Evolutionary conservation across 2,113 vertebrate genomes (phyloP).

Genomic region (Cyrtonyx montezumae): DNA sequence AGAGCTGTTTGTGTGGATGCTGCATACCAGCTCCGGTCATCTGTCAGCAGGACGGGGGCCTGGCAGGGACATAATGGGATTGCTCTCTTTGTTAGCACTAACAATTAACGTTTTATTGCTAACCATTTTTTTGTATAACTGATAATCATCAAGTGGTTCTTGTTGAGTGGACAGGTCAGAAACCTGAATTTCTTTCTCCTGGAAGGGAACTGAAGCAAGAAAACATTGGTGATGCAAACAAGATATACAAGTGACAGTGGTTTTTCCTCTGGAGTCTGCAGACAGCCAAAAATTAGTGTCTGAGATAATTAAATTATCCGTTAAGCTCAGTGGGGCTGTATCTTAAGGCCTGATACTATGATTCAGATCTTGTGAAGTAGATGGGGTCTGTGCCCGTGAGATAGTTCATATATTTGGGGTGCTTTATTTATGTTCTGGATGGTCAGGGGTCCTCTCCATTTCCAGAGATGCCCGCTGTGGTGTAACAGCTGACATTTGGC

Average conservation of each 20-base stretch:
- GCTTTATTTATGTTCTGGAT: background rate
- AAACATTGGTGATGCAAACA: background rate
- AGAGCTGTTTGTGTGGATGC: background rate
- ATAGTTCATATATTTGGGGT: background rate
- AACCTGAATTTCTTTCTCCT: conserved; percentile 2
- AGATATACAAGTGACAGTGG: conserved; percentile 37
- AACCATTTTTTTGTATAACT: background rate
- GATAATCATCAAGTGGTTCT: background rate
- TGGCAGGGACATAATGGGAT: background rate
- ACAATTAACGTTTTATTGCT: background rate
- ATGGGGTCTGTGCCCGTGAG: rapidly evolving
- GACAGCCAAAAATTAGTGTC: conserved; percentile 58
- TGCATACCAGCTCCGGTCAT: rapidly evolving
- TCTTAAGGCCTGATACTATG: background rate
- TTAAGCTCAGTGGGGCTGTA: conserved; percentile 32
- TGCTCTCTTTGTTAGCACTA: background rate
- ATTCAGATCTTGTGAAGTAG: background rate
- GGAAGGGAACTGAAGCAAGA: background rate
- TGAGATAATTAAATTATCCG: conserved; percentile 43
- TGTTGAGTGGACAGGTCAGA: background rate
- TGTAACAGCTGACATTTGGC: background rate
- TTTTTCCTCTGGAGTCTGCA: conserved; percentile 45
- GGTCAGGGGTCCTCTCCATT: background rate
- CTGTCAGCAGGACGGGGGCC: background rate
- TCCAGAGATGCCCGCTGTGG: background rate